Evolutionary conservation across 2,113 vertebrate genomes (phyloP), one percentile per base, ranked within the genome.

Genomic region (Anoplopoma fimbria): DNA sequence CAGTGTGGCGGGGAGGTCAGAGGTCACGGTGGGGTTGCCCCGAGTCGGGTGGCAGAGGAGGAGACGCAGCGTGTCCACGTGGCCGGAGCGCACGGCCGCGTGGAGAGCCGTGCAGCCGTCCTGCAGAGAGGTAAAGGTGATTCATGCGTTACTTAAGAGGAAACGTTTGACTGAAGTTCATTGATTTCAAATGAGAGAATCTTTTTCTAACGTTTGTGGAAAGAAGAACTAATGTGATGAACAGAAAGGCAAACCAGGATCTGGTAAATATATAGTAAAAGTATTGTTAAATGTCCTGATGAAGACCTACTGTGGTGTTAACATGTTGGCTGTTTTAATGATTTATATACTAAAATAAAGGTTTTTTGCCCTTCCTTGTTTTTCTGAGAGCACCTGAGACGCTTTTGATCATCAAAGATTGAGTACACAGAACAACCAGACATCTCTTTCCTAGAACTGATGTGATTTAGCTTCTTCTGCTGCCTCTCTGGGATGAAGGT

Each of bases 21-120:
- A 9, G 60, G 64, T 82, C 82, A 75, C 72, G 45, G 83, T 15
- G 84, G 72, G 61, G 53, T 86, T 85, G 21, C 61, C 29, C 15
- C 27, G 80, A 49, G 77, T n/a, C 1, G 86, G 81, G 87, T 90
- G 91, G 93, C 95, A 95, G 93, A 98, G 95, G 51, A 99, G 96
- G 75, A 97, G 96, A 90, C 94, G 96, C 75, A 99, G 95, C 76
- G 94, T 93, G 82, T 96, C 96, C 69, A 96, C 96, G 4, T 98
- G 95, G 85, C 96, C 97, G 42, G 96, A 95, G 81, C 95, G 95
- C 82, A 97, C 97, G 25, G 96, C 96, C 19, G 96, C 96, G 0
- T 99, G 97, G 79, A 99, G 86, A 64, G 96, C 92, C 73, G 97
- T 97, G 95, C 97, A 97, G 92, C 96, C 96, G 82, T 97, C 96